Conservation (phyloP, 2,113 vertebrate species). For the Euleptes europaea region DNA sequence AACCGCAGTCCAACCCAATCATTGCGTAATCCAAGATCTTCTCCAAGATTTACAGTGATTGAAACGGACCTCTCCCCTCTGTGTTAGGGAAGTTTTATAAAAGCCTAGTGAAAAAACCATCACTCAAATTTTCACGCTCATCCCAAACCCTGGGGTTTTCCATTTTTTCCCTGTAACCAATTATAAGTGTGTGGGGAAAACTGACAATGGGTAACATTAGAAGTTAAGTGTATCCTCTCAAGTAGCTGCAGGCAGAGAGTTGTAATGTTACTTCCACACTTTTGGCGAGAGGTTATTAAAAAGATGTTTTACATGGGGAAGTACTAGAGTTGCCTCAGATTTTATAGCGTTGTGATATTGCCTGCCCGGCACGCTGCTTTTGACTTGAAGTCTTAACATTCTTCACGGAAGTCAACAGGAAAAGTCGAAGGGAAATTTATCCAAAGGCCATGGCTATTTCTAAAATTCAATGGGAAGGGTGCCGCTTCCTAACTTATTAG, state of each 20-base stretch:
- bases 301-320: neutral
- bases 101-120: neutral
- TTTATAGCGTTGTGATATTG: too few relatives aligned
- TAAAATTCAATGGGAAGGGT: constrained; percentile 55
- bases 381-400: neutral
- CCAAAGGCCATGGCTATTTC: constrained; percentile 41
- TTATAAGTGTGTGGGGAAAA: neutral
- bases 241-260: neutral
- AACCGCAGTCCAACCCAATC: too few relatives aligned
- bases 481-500: constrained; percentile 26
- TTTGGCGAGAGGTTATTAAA: neutral
- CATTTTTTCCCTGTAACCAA: neutral
- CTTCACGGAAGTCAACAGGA: constrained; percentile 38
- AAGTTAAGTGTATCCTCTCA: neutral
- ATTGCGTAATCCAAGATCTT: too few relatives aligned
- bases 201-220: neutral
- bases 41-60: too few relatives aligned
- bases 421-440: constrained; percentile 5
- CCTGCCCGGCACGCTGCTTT: neutral
- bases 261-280: too few relatives aligned
- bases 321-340: neutral
- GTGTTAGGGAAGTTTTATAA: neutral
- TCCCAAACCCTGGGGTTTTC: neutral
- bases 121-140: neutral
- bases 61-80: too few relatives aligned